A percentile compares a stretch with the other conserved stretches of the same genome.
Evolutionary conservation across 2,113 vertebrate genomes (phyloP).

Genomic region (Platichthys flesus): DNA sequence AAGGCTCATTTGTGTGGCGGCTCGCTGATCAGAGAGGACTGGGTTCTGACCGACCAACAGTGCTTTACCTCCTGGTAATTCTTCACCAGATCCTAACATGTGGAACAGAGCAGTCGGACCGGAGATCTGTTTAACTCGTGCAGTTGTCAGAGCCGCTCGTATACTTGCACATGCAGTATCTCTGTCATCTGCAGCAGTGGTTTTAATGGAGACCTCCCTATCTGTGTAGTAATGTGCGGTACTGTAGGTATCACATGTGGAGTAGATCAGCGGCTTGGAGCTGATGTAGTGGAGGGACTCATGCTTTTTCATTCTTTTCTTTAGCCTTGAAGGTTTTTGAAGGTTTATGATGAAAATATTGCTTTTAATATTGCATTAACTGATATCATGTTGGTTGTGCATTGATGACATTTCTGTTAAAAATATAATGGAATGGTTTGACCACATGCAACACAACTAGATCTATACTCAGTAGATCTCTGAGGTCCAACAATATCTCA

Average conservation of each 20-base stretch:
- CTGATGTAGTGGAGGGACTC: neutral
- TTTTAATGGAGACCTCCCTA: constrained; percentile 33
- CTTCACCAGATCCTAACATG: neutral
- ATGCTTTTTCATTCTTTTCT: neutral
- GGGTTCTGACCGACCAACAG: constrained; percentile 95
- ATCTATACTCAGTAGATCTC: too few species aligned
- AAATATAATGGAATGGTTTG: too few species aligned
- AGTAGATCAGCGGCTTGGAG: constrained; percentile 33
- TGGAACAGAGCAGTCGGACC: constrained; percentile 2
- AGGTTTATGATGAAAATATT: too few species aligned
- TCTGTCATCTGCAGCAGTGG: constrained; percentile 33
- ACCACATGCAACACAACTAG: too few species aligned
- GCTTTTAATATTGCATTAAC: too few species aligned
- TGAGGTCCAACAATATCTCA: too few species aligned
- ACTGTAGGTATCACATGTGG: constrained; percentile 35
- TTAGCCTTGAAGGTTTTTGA: too few species aligned
- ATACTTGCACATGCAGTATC: constrained; percentile 9
- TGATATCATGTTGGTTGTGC: too few species aligned
- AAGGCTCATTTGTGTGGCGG: constrained; percentile 94
- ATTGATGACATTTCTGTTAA: too few species aligned
- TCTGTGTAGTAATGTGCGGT: constrained; percentile 8
- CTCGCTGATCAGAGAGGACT: constrained; percentile 92
- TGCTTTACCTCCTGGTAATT: constrained; percentile 95
- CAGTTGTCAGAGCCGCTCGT: constrained; percentile 7
- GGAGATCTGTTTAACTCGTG: constrained; percentile 45